phyloP scores from a whole-genome alignment of 2,113 vertebrate genomes.

The Microcebus jonahi region DNA sequence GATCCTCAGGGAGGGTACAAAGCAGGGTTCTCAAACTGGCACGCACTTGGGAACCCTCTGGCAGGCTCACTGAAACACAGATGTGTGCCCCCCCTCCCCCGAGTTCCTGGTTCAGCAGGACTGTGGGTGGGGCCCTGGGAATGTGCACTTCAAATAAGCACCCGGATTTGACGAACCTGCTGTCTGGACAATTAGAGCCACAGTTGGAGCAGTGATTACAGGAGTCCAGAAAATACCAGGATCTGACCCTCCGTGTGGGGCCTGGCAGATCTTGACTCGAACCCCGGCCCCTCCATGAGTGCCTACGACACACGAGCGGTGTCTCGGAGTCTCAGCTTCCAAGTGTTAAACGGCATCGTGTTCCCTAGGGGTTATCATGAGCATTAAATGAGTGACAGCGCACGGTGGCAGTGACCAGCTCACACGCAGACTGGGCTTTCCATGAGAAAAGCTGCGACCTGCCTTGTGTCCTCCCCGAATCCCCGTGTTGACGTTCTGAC shows the following conservation, averaged over 20 bases:
- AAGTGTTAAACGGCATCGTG: too few species aligned
- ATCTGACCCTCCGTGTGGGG: background rate
- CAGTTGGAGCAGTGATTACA: too few species aligned
- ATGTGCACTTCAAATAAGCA: background rate
- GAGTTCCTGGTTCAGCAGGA: background rate
- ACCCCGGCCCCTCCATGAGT: background rate
- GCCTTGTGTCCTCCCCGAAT: background rate
- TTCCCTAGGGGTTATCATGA: background rate
- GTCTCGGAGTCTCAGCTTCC: background rate
- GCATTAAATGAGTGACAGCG: too few species aligned
- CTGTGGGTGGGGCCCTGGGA: background rate
- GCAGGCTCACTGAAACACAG: background rate
- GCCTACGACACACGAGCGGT: background rate
- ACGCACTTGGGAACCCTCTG: background rate
- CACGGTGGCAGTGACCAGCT: background rate
- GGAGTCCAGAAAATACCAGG: background rate
- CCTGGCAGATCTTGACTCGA: background rate
- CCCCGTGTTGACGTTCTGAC: background rate
- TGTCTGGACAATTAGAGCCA: too few species aligned
- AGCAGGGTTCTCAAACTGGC: background rate
- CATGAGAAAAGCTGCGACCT: background rate
- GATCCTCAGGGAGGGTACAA: background rate
- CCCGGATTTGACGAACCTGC: background rate
- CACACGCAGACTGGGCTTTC: background rate
- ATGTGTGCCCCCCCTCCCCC: rapidly evolving